Percentiles rank a stretch among this genome's conserved stretches.
phyloP scores from a whole-genome alignment of 2,888 invertebrate species.

The Trachelus stipa region DNA sequence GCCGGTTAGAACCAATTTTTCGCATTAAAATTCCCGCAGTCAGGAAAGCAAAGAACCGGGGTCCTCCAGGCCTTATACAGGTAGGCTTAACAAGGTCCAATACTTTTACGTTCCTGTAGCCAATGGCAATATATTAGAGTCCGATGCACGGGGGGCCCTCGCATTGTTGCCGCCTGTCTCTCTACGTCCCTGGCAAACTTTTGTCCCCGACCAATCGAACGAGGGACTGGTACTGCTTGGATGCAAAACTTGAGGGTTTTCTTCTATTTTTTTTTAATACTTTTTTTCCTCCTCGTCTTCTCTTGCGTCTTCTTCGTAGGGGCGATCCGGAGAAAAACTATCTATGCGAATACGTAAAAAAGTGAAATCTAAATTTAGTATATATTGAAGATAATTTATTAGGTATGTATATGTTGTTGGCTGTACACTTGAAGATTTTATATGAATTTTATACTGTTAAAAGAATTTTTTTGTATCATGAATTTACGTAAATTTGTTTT shows the following conservation, averaged over 20 bases:
- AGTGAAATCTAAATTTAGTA: too few relatives aligned
- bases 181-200: slow-evolving; percentile 49
- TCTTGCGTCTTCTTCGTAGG: too few relatives aligned
- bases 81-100: slow-evolving; percentile 64
- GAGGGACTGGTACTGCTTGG: slow-evolving; percentile 18
- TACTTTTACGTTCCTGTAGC: slow-evolving; percentile 59
- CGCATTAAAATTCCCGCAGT: slow-evolving; percentile 63
- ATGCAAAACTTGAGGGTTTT: slow-evolving; percentile 65
- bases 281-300: too few relatives aligned
- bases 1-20: slow-evolving; percentile 56
- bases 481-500: too few relatives aligned
- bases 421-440: too few relatives aligned
- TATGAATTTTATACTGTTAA: too few relatives aligned
- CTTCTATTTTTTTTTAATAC: too few relatives aligned
- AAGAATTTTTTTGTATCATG: too few relatives aligned
- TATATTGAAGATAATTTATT: too few relatives aligned
- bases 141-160: slow-evolving; percentile 62
- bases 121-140: slow-evolving; percentile 64
- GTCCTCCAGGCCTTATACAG: slow-evolving; percentile 59
- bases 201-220: slow-evolving; percentile 44
- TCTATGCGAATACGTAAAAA: too few relatives aligned
- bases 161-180: slow-evolving; percentile 54
- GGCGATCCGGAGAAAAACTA: too few relatives aligned
- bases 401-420: too few relatives aligned
- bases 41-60: slow-evolving; percentile 44